Evolutionary conservation across 1,140 invertebrate genomes (phyloP).

Genomic region (Rhopalosiphum padi): DNA sequence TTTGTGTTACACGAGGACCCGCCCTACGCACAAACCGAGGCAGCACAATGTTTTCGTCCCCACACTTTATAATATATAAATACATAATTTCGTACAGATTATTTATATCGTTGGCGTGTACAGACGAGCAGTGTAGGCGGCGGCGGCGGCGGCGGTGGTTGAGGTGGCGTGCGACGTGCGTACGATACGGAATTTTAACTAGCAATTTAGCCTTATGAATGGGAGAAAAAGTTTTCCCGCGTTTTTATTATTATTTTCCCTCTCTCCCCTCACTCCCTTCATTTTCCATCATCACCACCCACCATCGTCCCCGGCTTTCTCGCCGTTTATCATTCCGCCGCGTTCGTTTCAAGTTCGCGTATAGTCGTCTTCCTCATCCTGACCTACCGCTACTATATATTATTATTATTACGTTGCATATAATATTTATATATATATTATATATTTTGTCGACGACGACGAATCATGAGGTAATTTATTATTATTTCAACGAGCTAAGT

Average conservation of each 20-base stretch:
- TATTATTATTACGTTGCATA: background rate
- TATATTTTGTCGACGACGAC: background rate
- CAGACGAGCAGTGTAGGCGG: too few species aligned
- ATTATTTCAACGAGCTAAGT: conserved; percentile 44
- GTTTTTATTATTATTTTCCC: conserved; percentile 55
- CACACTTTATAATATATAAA: background rate
- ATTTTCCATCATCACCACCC: background rate
- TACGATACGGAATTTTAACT: conserved; percentile 56
- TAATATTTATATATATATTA: background rate
- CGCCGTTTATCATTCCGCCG: background rate
- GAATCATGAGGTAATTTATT: conserved; percentile 45
- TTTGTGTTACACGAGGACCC: too few species aligned
- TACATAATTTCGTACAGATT: background rate
- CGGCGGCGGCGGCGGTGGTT: background rate
- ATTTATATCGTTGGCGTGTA: background rate
- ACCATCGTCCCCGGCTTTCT: background rate
- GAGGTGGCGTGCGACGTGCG: background rate
- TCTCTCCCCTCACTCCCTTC: too few species aligned
- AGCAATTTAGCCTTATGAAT: conserved; percentile 53
- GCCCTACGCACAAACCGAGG: background rate
- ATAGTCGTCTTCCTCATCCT: background rate
- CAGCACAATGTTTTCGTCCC: background rate
- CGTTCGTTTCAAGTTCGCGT: conserved; percentile 47
- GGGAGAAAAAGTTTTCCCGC: conserved; percentile 53
- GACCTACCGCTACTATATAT: conserved; percentile 55